phyloP scores from a whole-genome alignment of 2,113 vertebrate genomes.

The Xiphophorus couchianus region DNA sequence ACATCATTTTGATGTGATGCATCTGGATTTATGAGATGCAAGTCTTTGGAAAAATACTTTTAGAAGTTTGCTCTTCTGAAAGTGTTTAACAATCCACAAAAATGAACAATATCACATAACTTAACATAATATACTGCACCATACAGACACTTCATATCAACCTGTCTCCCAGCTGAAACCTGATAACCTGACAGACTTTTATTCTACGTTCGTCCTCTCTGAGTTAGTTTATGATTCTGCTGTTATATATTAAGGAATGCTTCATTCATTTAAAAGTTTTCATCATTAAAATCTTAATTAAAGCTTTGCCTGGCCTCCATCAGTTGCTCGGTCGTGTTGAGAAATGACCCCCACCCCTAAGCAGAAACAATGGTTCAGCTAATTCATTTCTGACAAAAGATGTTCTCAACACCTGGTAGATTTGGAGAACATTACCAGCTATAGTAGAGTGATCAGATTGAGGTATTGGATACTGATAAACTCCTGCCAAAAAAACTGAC shows the following conservation, averaged over 20 bases:
- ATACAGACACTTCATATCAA: slow-evolving; percentile 20
- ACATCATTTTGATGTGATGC: slow-evolving; percentile 2
- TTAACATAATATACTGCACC: neutral
- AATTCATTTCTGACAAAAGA: too few species aligned
- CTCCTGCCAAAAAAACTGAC: too few species aligned
- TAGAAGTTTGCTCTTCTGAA: slow-evolving; percentile 13
- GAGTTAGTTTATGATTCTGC: slow-evolving; percentile 45
- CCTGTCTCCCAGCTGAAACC: slow-evolving; percentile 30
- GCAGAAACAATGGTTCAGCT: too few species aligned
- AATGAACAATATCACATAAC: slow-evolving; percentile 1
- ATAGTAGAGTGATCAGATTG: too few species aligned
- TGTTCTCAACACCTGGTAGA: too few species aligned
- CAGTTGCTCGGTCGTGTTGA: slow-evolving; percentile 2
- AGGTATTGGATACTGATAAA: too few species aligned
- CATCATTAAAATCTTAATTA: slow-evolving; percentile 73
- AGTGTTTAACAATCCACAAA: neutral
- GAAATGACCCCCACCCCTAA: too few species aligned
- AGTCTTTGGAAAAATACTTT: slow-evolving; percentile 1
- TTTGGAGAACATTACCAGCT: too few species aligned
- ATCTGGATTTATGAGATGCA: slow-evolving; percentile 27
- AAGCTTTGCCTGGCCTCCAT: slow-evolving; percentile 14
- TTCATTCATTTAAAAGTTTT: slow-evolving; percentile 58
- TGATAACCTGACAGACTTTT: slow-evolving; percentile 24
- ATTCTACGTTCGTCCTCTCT: slow-evolving; percentile 30
- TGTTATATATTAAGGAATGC: slow-evolving; percentile 66